Evolutionary conservation across 2,113 vertebrate genomes (phyloP).

Genomic region (Cairina moschata): DNA sequence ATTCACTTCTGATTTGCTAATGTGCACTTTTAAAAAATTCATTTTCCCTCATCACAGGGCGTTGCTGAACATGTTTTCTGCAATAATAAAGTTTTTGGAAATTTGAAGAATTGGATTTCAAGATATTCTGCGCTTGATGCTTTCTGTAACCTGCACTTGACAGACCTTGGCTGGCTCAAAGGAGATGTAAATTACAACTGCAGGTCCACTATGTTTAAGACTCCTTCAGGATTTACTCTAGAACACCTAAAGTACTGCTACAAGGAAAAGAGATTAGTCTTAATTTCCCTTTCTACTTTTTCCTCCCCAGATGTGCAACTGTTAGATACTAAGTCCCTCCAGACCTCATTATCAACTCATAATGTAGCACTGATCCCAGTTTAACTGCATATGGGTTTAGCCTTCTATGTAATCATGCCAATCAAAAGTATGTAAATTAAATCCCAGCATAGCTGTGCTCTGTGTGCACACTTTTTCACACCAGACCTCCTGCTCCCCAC

Average conservation of each 20-base stretch:
- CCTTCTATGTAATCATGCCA: not conserved
- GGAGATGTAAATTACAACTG: not conserved
- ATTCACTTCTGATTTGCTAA: not conserved
- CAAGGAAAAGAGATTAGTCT: not conserved
- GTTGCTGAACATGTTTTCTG: not conserved
- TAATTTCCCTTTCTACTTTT: not conserved
- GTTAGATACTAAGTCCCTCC: not conserved
- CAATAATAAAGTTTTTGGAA: not conserved
- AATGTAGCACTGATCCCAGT: accelerated
- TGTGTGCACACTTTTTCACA: not conserved
- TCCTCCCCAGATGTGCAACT: not conserved
- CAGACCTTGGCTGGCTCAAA: not conserved
- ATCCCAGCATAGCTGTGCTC: accelerated
- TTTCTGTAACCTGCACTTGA: not conserved
- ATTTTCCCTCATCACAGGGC: not conserved
- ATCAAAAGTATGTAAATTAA: not conserved
- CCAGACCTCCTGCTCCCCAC: accelerated
- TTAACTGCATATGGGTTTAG: not conserved
- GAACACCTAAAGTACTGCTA: not conserved
- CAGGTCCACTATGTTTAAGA: not conserved
- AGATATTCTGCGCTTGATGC: not conserved
- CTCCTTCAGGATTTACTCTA: not conserved
- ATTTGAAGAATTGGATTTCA: not conserved
- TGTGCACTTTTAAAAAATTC: not conserved
- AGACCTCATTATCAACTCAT: not conserved